Evolutionary conservation across 2,113 vertebrate genomes (phyloP).

Genomic region (Pithys albifrons): DNA sequence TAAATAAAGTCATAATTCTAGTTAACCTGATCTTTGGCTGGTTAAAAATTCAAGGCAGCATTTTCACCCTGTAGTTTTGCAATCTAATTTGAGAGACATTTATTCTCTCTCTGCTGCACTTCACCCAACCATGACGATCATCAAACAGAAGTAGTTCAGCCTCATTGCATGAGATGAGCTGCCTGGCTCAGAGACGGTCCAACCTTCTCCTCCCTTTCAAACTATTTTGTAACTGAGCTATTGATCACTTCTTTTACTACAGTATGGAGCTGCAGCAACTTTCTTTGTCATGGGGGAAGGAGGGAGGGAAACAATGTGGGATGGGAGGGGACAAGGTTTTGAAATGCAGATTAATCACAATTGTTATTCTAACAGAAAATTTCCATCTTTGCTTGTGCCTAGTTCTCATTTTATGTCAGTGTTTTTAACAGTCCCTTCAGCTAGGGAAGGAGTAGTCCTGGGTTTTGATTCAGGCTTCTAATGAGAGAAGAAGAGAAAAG

Average conservation of each 20-base stretch:
- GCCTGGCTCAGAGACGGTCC: not conserved
- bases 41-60: conserved; percentile 44
- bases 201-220: not conserved
- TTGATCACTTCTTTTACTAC: not conserved
- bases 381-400: conserved; percentile 15
- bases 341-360: conserved; percentile 7
- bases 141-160: conserved; percentile 54
- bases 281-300: not conserved
- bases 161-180: conserved; percentile 46
- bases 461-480: conserved; percentile 36
- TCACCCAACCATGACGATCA: conserved; percentile 14
- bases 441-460: not conserved
- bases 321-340: not conserved
- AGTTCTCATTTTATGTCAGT: not conserved
- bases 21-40: not conserved
- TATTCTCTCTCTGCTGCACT: conserved; percentile 39
- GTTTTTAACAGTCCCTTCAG: conserved; percentile 10
- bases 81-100: conserved; percentile 50
- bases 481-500: conserved; percentile 35
- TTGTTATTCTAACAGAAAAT: conserved; percentile 28
- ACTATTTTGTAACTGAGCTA: not conserved
- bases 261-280: not conserved
- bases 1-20: conserved; percentile 28
- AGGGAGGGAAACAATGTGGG: not conserved
- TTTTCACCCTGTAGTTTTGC: conserved; percentile 12